Evolutionary conservation across 2,797 vertebrate genomes (phyloP).

Genomic region (Oreochromis grahami): DNA sequence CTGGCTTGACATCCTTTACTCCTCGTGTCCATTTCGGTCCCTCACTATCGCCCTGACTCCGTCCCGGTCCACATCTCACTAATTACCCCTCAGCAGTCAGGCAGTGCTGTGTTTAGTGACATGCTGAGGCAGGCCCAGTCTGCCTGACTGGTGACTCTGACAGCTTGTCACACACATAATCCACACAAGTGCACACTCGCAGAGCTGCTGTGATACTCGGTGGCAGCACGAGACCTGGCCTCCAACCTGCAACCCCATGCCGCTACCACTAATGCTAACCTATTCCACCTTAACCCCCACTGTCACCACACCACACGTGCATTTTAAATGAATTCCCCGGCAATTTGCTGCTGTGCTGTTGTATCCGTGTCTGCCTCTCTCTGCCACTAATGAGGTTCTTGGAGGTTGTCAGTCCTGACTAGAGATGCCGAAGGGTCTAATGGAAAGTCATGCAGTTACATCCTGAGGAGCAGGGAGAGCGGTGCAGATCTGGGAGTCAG

Average conservation of each 20-base stretch:
- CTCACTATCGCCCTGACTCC: neutral
- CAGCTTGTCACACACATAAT: constrained; percentile 37
- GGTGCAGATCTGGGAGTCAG: neutral
- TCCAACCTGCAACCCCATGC: constrained; percentile 12
- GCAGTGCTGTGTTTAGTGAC: constrained; percentile 44
- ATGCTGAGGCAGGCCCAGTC: constrained; percentile 15
- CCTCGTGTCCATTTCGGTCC: constrained; percentile 11
- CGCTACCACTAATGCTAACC: neutral
- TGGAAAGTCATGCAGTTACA: constrained; percentile 25
- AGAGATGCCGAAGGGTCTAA: constrained; percentile 27
- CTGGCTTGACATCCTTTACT: neutral
- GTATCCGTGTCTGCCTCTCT: constrained; percentile 7
- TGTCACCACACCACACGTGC: neutral
- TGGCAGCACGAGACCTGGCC: constrained; percentile 18
- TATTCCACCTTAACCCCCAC: neutral
- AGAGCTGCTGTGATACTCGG: constrained; percentile 13
- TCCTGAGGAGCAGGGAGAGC: constrained; percentile 3
- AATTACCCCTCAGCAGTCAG: constrained; percentile 54
- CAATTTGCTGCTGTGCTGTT: constrained; percentile 48
- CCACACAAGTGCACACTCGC: neutral
- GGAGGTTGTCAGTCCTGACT: constrained; percentile 47
- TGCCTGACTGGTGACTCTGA: constrained; percentile 42
- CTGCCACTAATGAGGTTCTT: constrained; percentile 59
- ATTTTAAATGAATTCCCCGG: constrained; percentile 40
- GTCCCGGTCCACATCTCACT: constrained; percentile 27